Evolutionary conservation across 2,797 vertebrate genomes (phyloP).

Genomic region (Phoeniculus purpureus): DNA sequence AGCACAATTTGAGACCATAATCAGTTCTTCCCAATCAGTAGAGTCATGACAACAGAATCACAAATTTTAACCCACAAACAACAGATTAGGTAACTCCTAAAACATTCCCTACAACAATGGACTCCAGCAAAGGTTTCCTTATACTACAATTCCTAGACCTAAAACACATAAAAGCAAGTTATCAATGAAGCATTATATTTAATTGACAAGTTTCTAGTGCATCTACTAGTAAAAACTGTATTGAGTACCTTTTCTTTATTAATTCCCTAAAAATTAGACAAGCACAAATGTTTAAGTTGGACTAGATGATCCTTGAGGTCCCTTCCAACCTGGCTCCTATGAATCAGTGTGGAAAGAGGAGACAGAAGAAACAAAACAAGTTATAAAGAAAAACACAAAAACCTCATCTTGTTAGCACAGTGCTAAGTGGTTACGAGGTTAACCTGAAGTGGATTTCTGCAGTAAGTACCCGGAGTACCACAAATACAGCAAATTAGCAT

Average conservation of each 20-base stretch:
- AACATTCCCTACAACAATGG: not conserved
- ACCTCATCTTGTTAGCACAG: not conserved
- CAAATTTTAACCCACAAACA: not conserved
- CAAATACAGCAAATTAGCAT: not conserved
- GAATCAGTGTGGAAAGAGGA: not conserved
- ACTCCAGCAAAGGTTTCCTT: not conserved
- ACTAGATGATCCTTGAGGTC: no score
- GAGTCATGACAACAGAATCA: not conserved
- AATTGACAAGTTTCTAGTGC: not conserved
- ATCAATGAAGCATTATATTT: not conserved
- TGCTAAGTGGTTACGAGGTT: not conserved
- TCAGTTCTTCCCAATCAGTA: not conserved
- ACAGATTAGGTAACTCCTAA: not conserved
- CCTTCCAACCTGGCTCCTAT: no score
- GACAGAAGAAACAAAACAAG: not conserved
- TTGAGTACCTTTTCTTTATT: not conserved
- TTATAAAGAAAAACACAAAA: not conserved
- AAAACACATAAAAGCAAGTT: not conserved
- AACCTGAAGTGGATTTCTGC: not conserved
- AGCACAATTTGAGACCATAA: not conserved
- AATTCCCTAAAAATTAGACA: not conserved
- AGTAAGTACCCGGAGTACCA: not conserved
- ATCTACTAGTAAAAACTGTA: not conserved
- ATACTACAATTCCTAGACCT: not conserved
- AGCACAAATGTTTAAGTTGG: not conserved